phyloP scores from a whole-genome alignment of 2,113 vertebrate genomes.

The Dasypus novemcinctus region DNA sequence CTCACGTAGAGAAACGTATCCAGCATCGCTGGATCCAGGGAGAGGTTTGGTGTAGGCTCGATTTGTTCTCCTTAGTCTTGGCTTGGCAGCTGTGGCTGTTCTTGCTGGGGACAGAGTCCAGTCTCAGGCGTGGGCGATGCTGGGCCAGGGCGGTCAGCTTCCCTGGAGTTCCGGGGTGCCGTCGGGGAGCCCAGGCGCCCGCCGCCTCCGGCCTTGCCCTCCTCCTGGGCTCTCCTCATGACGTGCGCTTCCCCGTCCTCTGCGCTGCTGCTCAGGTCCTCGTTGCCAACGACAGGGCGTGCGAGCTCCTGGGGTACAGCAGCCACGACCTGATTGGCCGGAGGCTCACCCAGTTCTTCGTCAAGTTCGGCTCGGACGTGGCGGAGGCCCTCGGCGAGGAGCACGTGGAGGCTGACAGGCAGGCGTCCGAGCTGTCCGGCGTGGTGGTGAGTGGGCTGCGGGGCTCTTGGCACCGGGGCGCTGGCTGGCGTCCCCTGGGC shows the following conservation, averaged over 20 bases:
- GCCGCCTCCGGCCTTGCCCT: too few relatives aligned
- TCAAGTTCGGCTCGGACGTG: constrained; percentile 84
- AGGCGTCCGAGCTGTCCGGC: constrained; percentile 81
- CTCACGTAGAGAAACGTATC: rapidly evolving
- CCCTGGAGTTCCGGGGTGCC: too few relatives aligned
- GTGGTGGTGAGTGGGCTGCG: constrained; percentile 87
- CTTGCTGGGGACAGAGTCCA: rapidly evolving
- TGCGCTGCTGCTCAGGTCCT: constrained; percentile 86
- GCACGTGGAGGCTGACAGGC: constrained; percentile 80
- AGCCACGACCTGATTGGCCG: constrained; percentile 87
- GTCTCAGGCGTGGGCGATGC: not conserved
- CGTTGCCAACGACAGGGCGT: constrained; percentile 91
- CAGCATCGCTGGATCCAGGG: too few relatives aligned
- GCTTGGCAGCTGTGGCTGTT: rapidly evolving
- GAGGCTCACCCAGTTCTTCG: constrained; percentile 86
- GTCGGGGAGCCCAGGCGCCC: too few relatives aligned
- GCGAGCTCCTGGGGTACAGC: constrained; percentile 88
- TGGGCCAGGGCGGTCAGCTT: too few relatives aligned
- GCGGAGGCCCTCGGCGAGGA: constrained; percentile 87
- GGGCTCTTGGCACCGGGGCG: not conserved
- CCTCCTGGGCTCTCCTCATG: not conserved
- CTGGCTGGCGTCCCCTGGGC: not conserved
- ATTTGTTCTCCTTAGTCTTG: not conserved
- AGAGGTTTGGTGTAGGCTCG: rapidly evolving
- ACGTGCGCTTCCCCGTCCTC: not conserved